Evolutionary conservation across 2,888 invertebrate genomes (phyloP).

Genomic region (Athalia circularis): DNA sequence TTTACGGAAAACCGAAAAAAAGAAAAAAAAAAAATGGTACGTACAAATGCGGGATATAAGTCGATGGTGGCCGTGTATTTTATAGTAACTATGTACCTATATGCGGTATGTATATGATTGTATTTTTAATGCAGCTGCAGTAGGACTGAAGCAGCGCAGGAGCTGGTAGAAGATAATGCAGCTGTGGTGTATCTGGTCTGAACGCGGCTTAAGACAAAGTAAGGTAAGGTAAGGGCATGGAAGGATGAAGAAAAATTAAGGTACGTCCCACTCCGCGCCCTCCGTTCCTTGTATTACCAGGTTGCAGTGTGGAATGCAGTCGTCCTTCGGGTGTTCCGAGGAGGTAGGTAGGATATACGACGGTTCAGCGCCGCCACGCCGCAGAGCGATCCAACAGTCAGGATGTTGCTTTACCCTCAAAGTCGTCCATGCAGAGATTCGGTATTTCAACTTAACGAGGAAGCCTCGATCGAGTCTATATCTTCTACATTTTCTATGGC

Average conservation of each 20-base stretch:
- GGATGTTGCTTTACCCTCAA: slow-evolving; percentile 1
- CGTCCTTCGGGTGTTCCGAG: slow-evolving; percentile 73
- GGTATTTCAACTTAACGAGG: slow-evolving; percentile 29
- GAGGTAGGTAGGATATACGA: slow-evolving; percentile 50
- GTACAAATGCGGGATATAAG: too few relatives aligned
- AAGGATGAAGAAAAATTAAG: slow-evolving; percentile 43
- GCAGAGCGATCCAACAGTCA: slow-evolving; percentile 25
- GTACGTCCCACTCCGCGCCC: slow-evolving; percentile 41
- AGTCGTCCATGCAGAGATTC: slow-evolving; percentile 10
- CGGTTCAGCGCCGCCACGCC: slow-evolving; percentile 13
- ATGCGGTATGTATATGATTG: too few relatives aligned
- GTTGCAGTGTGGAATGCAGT: slow-evolving; percentile 73
- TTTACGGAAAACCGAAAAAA: too few relatives aligned
- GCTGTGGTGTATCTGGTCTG: slow-evolving; percentile 11
- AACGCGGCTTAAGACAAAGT: slow-evolving; percentile 40
- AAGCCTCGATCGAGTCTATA: background rate
- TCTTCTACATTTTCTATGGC: background rate
- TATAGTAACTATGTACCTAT: background rate
- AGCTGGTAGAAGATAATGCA: background rate
- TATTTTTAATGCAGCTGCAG: too few relatives aligned
- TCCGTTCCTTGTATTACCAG: slow-evolving; percentile 72
- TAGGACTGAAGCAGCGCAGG: too few relatives aligned
- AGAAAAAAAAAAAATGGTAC: too few relatives aligned
- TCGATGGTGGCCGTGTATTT: background rate
- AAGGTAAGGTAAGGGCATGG: slow-evolving; percentile 44